Evolutionary conservation across 2,797 vertebrate species (phyloP).

Genomic region (Alcedo atthis): DNA sequence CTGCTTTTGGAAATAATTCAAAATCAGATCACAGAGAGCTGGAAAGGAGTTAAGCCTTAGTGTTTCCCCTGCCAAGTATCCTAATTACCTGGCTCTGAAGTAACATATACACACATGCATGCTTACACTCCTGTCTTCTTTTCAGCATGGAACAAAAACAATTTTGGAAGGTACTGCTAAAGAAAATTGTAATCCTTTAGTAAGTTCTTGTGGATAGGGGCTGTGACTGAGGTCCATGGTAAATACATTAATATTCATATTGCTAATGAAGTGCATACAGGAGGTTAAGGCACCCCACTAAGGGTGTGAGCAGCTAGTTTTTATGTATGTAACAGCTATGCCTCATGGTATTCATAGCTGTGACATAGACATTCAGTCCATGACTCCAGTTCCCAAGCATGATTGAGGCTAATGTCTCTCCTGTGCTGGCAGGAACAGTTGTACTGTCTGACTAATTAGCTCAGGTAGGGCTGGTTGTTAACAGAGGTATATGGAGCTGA

Average conservation of each 20-base stretch:
- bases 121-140: neutral
- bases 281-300: neutral
- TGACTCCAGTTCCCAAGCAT: neutral
- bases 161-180: neutral
- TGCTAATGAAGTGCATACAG: neutral
- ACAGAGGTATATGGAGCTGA: neutral
- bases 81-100: constrained; percentile 51
- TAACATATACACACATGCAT: neutral
- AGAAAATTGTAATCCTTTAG: neutral
- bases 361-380: neutral
- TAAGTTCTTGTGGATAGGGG: neutral
- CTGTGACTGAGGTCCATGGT: neutral
- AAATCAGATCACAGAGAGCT: constrained; percentile 38
- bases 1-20: constrained; percentile 52
- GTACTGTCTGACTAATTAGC: neutral
- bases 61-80: neutral
- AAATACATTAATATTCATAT: neutral
- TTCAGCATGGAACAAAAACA: neutral
- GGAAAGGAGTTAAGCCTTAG: constrained; percentile 16
- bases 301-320: neutral
- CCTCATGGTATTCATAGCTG: neutral
- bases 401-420: neutral
- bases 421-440: neutral
- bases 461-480: neutral
- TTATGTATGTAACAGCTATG: neutral